These are phyloP conservation scores for Sipha flava DNA, from an alignment of 1,140 invertebrate genomes.

Conservation along the genomic window DNA sequence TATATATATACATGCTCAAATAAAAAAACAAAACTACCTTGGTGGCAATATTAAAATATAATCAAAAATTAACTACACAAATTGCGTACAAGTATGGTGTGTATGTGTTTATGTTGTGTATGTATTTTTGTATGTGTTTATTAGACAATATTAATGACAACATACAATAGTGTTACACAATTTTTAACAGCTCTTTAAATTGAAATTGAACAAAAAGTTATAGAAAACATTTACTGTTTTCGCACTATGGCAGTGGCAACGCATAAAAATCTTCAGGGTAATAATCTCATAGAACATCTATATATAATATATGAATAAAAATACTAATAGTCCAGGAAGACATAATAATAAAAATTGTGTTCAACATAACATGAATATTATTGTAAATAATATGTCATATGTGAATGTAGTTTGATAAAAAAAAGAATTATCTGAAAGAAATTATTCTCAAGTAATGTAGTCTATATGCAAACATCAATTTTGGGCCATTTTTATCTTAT, in stretches of 20 bases:
- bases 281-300: not conserved
- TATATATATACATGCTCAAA: not conserved
- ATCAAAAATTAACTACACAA: not conserved
- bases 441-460: not conserved
- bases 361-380: not conserved
- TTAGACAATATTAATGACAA: no score
- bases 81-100: not conserved
- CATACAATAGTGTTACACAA: no score
- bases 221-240: not conserved
- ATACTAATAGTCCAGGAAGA: slow-evolving; percentile 10
- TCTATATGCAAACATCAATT: not conserved
- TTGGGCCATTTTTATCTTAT: not conserved
- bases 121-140: no score
- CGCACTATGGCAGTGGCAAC: slow-evolving; percentile 7
- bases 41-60: not conserved
- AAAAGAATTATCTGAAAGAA: no score
- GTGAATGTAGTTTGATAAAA: no score
- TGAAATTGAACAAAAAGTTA: not conserved
- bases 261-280: not conserved
- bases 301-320: not conserved
- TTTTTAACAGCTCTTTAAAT: not conserved
- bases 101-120: no score
- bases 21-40: not conserved
- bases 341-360: slow-evolving; percentile 12
- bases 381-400: no score